Percentiles rank a stretch among this genome's conserved stretches.
Conservation (phyloP, 2,797 vertebrate species). For the Caiman crocodilus region DNA sequence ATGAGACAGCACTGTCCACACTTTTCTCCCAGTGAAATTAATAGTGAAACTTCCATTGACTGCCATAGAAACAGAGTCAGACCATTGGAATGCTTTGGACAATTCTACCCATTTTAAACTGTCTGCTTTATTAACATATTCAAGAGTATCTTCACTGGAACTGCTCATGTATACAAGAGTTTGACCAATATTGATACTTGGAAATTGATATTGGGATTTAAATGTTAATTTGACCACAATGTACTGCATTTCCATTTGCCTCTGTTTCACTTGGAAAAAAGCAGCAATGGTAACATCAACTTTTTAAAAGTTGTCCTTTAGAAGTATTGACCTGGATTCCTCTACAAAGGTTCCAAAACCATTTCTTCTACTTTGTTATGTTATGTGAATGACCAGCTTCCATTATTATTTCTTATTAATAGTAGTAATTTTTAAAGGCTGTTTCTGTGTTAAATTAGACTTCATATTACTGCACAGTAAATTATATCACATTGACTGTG, state of each 20-base stretch:
- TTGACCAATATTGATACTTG: neutral
- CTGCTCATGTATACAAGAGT: neutral
- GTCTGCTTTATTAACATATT: neutral
- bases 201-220: neutral
- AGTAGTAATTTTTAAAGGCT: neutral
- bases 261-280: neutral
- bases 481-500: neutral
- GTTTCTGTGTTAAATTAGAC: neutral
- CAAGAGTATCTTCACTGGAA: rapidly evolving
- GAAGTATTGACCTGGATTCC: neutral
- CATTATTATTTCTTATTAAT: neutral
- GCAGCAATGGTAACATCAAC: neutral
- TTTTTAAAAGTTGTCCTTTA: neutral
- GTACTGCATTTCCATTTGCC: neutral
- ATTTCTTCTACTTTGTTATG: rapidly evolving
- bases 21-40: neutral
- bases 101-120: neutral
- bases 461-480: neutral
- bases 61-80: neutral
- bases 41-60: neutral
- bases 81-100: neutral
- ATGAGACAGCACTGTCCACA: neutral
- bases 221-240: neutral
- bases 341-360: neutral
- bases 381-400: neutral